These are phyloP conservation scores for Podocnemis expansa DNA, from an alignment of 2,113 vertebrate species.

Conservation along the genomic window DNA sequence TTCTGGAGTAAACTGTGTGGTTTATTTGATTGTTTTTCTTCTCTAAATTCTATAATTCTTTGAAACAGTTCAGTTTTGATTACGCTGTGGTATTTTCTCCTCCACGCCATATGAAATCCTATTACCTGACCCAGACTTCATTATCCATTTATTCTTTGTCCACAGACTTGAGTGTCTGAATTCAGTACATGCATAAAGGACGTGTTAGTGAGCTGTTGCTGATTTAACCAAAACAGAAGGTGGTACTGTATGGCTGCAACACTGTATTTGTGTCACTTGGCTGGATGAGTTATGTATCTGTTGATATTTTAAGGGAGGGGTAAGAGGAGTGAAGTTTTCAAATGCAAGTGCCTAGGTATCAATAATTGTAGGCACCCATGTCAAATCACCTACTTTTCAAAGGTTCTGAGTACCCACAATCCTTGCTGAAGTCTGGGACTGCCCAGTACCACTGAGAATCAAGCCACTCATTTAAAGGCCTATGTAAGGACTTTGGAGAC, in stretches of 20 bases:
- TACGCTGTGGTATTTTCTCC: background rate
- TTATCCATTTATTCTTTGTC: background rate
- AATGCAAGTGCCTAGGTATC: background rate
- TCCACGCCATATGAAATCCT: background rate
- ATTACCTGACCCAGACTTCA: background rate
- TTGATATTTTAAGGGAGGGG: background rate
- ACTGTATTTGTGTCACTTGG: background rate
- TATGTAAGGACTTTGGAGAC: background rate
- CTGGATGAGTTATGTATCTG: background rate
- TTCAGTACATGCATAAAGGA: background rate
- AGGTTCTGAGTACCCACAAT: background rate
- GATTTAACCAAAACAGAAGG: background rate
- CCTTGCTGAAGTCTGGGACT: background rate
- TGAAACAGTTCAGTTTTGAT: background rate
- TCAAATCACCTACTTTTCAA: background rate
- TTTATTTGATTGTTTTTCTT: background rate
- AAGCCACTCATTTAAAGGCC: background rate
- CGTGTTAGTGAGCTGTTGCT: background rate
- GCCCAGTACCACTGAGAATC: background rate
- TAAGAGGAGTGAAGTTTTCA: background rate
- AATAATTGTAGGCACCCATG: background rate
- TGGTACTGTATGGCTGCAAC: background rate
- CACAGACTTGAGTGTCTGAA: background rate
- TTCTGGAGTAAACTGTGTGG: background rate
- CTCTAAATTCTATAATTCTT: background rate